A percentile compares a stretch with the other conserved stretches of the same genome.
Conservation (phyloP, 2,113 vertebrate genomes). For the Triplophysa rosa region DNA sequence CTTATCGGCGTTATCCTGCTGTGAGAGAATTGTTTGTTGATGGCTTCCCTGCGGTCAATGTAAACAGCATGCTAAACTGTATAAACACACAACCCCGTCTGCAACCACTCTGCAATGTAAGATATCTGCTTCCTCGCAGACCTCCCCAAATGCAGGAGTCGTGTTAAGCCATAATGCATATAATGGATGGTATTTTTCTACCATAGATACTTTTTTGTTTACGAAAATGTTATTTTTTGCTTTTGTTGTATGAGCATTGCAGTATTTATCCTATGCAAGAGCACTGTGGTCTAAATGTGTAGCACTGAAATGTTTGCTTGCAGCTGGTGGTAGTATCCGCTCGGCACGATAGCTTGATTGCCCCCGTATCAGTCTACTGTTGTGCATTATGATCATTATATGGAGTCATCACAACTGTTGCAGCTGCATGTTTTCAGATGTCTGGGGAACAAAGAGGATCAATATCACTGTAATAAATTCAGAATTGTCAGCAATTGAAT, state of each 20-base stretch:
- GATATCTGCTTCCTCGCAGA: constrained; percentile 38
- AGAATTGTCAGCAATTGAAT: constrained; percentile 58
- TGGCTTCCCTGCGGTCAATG: constrained; percentile 71
- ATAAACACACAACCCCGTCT: constrained; percentile 65
- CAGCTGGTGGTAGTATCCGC: constrained; percentile 24
- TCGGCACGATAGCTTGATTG: constrained; percentile 40
- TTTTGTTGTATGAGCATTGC: neutral
- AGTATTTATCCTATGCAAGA: neutral
- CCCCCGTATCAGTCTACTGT: constrained; percentile 24
- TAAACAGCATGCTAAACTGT: constrained; percentile 68
- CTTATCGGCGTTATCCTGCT: constrained; percentile 69
- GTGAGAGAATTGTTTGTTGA: constrained; percentile 66
- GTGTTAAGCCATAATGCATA: neutral
- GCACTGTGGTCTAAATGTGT: constrained; percentile 9
- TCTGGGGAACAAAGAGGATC: constrained; percentile 55
- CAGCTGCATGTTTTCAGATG: constrained; percentile 65
- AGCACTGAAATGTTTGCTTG: constrained; percentile 57
- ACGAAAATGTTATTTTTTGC: neutral
- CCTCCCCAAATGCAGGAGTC: constrained; percentile 39
- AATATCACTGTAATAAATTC: constrained; percentile 62
- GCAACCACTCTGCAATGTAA: constrained; percentile 21
- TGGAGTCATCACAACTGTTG: constrained; percentile 51
- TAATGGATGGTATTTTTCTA: neutral
- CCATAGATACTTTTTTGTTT: neutral
- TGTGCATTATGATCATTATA: constrained; percentile 46